These are phyloP conservation scores for Galerucella calmariensis DNA, from an alignment of 2,888 invertebrate genomes.

Conservation along the genomic window DNA sequence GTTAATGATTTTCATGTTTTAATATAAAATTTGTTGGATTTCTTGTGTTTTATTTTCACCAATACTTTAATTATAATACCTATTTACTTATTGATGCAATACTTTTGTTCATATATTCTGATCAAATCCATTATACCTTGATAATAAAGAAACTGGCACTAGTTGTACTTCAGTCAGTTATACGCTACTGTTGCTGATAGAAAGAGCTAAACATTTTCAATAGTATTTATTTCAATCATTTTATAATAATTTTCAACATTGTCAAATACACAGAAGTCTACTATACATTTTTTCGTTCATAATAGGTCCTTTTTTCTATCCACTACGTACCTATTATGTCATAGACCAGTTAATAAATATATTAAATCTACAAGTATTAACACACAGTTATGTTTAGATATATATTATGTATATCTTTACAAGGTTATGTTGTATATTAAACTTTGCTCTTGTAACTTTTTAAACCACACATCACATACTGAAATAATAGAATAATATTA, in stretches of 20 bases:
- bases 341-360: conserved; percentile 62
- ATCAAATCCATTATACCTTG: too few species aligned
- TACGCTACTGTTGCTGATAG: too few species aligned
- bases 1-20: conserved; percentile 12
- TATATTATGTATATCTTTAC: conserved; percentile 38
- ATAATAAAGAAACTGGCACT: too few species aligned
- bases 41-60: background rate
- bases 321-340: conserved; percentile 47
- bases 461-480: conserved; percentile 47
- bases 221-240: conserved; percentile 49
- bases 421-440: conserved; percentile 45
- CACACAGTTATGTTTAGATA: conserved; percentile 46
- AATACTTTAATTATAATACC: background rate
- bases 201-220: conserved; percentile 41
- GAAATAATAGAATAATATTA: conserved; percentile 44
- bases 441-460: conserved; percentile 42
- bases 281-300: conserved; percentile 56
- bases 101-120: too few species aligned
- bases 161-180: too few species aligned
- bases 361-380: conserved; percentile 57
- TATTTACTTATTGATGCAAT: too few species aligned
- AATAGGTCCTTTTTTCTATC: conserved; percentile 47
- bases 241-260: conserved; percentile 58
- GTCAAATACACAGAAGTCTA: conserved; percentile 59
- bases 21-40: conserved; percentile 8